phyloP scores from a whole-genome alignment of 2,113 vertebrate genomes.

The Nothobranchius kuhntae region DNA sequence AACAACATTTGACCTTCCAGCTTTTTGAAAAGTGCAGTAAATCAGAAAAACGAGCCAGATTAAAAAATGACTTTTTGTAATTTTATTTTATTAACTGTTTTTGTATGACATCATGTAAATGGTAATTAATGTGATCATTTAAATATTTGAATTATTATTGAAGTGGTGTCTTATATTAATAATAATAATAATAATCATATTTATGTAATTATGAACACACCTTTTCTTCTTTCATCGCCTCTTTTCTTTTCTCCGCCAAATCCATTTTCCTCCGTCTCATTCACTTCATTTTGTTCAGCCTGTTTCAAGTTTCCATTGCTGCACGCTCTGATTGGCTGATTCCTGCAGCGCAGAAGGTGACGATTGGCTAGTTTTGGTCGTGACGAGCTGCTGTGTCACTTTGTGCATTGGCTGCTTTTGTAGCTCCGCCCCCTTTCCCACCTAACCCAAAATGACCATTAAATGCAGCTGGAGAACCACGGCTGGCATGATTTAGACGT shows the following conservation, averaged over 20 bases:
- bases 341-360: conserved; percentile 80
- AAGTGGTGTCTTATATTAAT: not conserved
- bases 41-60: no score
- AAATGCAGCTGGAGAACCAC: conserved; percentile 32
- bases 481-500: conserved; percentile 15
- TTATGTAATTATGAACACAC: conserved; percentile 9
- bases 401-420: conserved; percentile 46
- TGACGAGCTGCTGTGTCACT: conserved; percentile 36
- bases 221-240: conserved; percentile 15
- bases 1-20: no score
- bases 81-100: conserved; percentile 2
- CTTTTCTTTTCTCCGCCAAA: conserved; percentile 7
- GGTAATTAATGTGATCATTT: not conserved
- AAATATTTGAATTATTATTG: conserved; percentile 1
- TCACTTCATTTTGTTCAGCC: conserved; percentile 80
- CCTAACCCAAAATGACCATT: conserved; percentile 49
- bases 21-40: no score
- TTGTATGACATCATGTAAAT: not conserved
- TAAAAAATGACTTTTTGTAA: no score
- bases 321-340: conserved; percentile 88
- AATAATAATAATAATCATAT: not conserved
- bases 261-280: conserved; percentile 51
- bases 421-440: not conserved
- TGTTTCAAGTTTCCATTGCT: conserved; percentile 87
- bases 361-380: conserved; percentile 70